phyloP scores from a whole-genome alignment of 2,797 vertebrate genomes.

The Brotula barbata region DNA sequence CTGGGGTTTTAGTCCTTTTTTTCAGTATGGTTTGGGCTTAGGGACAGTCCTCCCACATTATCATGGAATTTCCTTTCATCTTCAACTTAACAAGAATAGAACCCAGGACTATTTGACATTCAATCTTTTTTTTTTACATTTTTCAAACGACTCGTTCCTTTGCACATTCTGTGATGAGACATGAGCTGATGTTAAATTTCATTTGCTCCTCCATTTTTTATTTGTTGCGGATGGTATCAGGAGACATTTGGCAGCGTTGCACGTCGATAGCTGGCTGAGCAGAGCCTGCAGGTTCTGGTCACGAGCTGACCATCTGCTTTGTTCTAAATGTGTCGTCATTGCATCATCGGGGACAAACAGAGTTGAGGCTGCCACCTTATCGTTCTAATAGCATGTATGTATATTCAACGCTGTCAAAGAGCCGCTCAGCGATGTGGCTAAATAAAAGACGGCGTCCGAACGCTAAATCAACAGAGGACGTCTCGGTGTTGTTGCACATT shows the following conservation, averaged over 20 bases:
- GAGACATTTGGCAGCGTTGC: slow-evolving; percentile 44
- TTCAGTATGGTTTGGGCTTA: no score
- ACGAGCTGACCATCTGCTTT: slow-evolving; percentile 73
- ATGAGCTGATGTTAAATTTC: no score
- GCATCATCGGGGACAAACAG: slow-evolving; percentile 36
- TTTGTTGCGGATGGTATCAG: slow-evolving; percentile 16
- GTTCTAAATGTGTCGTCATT: slow-evolving; percentile 47
- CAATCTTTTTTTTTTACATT: no score
- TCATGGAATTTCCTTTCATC: no score
- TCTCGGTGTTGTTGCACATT: no score
- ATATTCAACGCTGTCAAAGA: background rate
- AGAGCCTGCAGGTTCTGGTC: slow-evolving; percentile 48
- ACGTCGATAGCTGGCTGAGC: slow-evolving; percentile 44
- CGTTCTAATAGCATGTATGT: slow-evolving; percentile 10
- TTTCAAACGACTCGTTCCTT: no score
- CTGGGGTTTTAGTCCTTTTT: no score
- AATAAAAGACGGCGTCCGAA: background rate
- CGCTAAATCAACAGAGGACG: slow-evolving; percentile 4
- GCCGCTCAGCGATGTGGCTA: background rate
- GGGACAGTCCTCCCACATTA: no score
- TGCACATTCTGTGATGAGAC: no score
- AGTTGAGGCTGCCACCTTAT: slow-evolving; percentile 27
- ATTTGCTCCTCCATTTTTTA: no score
- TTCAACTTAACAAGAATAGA: no score
- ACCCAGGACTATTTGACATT: no score